Base-by-base conservation (phyloP, 2,113 vertebrate genomes). In the Chelonoidis abingdonii region DNA sequence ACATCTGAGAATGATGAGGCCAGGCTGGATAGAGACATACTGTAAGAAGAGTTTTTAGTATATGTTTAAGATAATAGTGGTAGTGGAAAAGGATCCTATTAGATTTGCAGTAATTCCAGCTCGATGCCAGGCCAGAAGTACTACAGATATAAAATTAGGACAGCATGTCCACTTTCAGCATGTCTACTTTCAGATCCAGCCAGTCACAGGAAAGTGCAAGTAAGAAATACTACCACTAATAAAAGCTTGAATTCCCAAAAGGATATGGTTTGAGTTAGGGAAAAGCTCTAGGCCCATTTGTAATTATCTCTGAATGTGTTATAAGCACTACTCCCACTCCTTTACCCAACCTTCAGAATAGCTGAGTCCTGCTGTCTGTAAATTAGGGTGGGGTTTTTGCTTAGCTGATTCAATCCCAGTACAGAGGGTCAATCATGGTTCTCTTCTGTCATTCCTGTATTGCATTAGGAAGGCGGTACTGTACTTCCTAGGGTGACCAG, bases 21-120 rank as follows among this genome's bases (percentile, higher is more conserved):
- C 41, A 69, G 49, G 49, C 88, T 82, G 54, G 82, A 78, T 62
- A 92, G n/a, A 90, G 54, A 38, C 0, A 0, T 57, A 54, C 2
- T 47, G 93, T 87, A 89, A 72, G 56, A 89, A 94, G 69, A 92
- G 90, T 44, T 10, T 56, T 94, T 80, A 92, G n/a, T 72, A 89
- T 89, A 90, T 57, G 6, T 86, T 84, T 44, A 89, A 92, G 87
- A 50, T 3, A 27, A 88, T 90, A 56, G 24, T n/a, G 94, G 52
- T n/a, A 59, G n/a, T 8, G 12, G 13, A 78, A 38, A 92, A 38
- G 57, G 82, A 84, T 80, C 84, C 90, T 52, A 89, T 75, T 83
- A 87, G 52, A 80, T 86, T 95, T 88, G 75, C 90, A 38, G 69
- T 52, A 87, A 89, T 14, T 52, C 35, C 53, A 94, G 53, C 38